Evolutionary conservation across 1,140 invertebrate genomes (phyloP).

Genomic region (Batillaria attramentaria): DNA sequence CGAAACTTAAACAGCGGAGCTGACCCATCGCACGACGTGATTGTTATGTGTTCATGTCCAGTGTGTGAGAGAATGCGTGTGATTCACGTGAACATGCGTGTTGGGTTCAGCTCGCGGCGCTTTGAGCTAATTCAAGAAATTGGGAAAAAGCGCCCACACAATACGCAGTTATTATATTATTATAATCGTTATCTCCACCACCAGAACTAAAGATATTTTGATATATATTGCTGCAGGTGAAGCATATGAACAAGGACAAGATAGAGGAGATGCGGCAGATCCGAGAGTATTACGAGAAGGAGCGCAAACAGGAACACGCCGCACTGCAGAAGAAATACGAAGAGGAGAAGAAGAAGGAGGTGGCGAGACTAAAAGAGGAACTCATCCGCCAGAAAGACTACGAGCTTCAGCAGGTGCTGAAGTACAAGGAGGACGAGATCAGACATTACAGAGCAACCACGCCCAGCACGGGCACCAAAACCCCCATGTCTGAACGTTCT

Average conservation of each 20-base stretch:
- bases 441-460: constrained; percentile 16
- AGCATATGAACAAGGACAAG: constrained; percentile 31
- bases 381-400: constrained; percentile 42
- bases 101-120: too few relatives aligned
- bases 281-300: constrained; percentile 37
- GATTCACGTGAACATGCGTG: too few relatives aligned
- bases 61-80: too few relatives aligned
- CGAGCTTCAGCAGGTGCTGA: constrained; percentile 45
- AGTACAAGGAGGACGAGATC: constrained; percentile 42
- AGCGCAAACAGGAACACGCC: constrained; percentile 32
- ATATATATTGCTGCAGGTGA: too few relatives aligned
- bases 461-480: constrained; percentile 5
- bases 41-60: too few relatives aligned
- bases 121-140: too few relatives aligned
- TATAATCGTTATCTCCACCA: too few relatives aligned
- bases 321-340: constrained; percentile 32
- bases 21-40: too few relatives aligned
- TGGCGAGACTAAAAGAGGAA: constrained; percentile 34
- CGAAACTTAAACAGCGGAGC: too few relatives aligned
- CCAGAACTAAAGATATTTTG: too few relatives aligned
- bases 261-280: constrained; percentile 40
- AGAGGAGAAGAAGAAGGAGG: constrained; percentile 43
- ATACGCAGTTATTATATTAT: too few relatives aligned
- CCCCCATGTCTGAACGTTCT: constrained; percentile 18
- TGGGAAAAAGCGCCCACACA: too few relatives aligned